Conservation (phyloP, 2,888 invertebrate species). For the Dichetophora obliterata region DNA sequence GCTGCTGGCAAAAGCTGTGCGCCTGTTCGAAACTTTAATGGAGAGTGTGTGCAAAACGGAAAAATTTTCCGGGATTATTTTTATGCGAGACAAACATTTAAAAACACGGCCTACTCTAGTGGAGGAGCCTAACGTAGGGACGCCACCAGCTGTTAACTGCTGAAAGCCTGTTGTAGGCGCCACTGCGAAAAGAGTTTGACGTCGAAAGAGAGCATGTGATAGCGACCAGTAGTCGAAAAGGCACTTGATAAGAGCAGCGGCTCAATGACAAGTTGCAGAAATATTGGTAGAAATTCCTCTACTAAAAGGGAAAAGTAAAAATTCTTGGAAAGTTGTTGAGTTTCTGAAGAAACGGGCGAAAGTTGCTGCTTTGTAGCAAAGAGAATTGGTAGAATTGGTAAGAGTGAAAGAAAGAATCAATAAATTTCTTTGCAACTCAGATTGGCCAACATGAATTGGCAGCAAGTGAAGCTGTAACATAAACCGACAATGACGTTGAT, state of each 20-base stretch:
- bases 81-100: constrained; percentile 10
- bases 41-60: constrained; percentile 61
- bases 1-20: constrained; percentile 46
- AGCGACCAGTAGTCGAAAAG: neutral
- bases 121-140: neutral
- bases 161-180: constrained; percentile 62
- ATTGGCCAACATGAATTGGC: constrained; percentile 39
- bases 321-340: too few species aligned
- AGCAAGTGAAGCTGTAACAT: constrained; percentile 32
- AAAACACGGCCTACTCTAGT: neutral
- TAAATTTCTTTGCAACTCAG: constrained; percentile 29
- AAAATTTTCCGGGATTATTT: constrained; percentile 20
- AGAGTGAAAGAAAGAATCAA: constrained; percentile 41
- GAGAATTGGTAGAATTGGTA: neutral
- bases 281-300: too few species aligned
- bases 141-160: constrained; percentile 25
- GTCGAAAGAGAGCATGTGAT: constrained; percentile 7
- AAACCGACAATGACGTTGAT: neutral
- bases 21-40: constrained; percentile 59
- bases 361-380: too few species aligned
- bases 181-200: constrained; percentile 49
- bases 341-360: too few species aligned
- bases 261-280: neutral
- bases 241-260: neutral
- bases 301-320: too few species aligned